Conservation (phyloP, 2,797 vertebrate genomes). For the Gastrophryne carolinensis region DNA sequence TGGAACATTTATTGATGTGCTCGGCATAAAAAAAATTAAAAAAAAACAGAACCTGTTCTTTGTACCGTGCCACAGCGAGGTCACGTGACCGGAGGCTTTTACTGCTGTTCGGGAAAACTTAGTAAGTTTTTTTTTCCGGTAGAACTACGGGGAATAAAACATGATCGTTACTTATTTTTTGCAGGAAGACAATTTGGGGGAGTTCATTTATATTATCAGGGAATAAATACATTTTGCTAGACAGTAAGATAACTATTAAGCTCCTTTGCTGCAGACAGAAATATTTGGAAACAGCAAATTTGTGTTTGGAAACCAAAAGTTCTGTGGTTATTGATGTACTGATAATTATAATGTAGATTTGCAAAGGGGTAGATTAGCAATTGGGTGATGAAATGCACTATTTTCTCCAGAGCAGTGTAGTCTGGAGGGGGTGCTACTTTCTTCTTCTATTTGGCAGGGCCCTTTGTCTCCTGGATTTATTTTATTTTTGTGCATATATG, state of each 20-base stretch:
- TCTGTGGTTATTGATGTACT: not conserved
- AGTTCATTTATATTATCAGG: not conserved
- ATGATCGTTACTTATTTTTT: not conserved
- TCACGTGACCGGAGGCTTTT: conserved; percentile 8
- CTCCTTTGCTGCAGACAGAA: not conserved
- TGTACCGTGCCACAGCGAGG: not conserved
- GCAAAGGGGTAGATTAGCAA: too few species aligned
- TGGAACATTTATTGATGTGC: conserved; percentile 48
- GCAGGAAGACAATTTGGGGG: not conserved
- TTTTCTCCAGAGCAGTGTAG: too few species aligned
- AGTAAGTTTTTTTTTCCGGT: conserved; percentile 11
- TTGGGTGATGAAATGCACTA: too few species aligned
- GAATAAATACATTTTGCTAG: not conserved
- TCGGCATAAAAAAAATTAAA: conserved; percentile 14
- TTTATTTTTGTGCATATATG: too few species aligned
- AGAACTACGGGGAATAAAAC: not conserved
- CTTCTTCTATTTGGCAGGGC: too few species aligned
- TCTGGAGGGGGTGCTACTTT: too few species aligned
- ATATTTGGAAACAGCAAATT: too few species aligned
- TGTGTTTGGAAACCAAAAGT: not conserved
- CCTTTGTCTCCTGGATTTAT: too few species aligned
- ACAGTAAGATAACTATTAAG: not conserved
- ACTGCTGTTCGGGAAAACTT: conserved; percentile 21
- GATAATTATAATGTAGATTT: too few species aligned
- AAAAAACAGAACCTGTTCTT: conserved; percentile 24